Evolutionary conservation across 2,888 invertebrate species (phyloP).

Genomic region (Torymus auratus): DNA sequence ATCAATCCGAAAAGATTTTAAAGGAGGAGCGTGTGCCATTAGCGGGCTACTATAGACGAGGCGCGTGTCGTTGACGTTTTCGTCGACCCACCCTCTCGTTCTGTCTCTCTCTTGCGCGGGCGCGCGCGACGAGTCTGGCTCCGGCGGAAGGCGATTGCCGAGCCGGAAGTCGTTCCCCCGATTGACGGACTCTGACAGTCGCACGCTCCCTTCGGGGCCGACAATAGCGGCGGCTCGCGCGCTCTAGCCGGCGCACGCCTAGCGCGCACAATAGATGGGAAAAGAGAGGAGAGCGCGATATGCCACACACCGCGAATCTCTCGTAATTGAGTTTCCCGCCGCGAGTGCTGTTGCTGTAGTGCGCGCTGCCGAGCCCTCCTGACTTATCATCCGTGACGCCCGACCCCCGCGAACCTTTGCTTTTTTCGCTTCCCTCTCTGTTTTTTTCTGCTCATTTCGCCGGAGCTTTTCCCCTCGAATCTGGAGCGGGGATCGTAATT

Average conservation of each 20-base stretch:
- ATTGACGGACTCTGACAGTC: conserved; percentile 55
- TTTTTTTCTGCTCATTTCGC: conserved; percentile 26
- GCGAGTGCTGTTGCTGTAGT: background rate
- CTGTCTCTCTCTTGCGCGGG: background rate
- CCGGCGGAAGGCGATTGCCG: conserved; percentile 42
- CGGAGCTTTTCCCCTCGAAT: background rate
- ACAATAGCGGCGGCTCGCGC: conserved; percentile 15
- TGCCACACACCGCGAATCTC: conserved; percentile 47
- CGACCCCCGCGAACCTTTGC: background rate
- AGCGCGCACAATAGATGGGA: conserved; percentile 43
- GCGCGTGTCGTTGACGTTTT: conserved; percentile 53
- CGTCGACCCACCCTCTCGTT: background rate
- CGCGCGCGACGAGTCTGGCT: background rate
- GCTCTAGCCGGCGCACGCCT: background rate
- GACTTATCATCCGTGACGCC: conserved; percentile 53
- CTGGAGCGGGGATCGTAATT: conserved; percentile 21
- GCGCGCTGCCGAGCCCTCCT: conserved; percentile 24
- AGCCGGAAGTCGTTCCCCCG: conserved; percentile 50
- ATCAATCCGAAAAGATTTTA: conserved; percentile 33
- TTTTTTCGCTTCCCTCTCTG: conserved; percentile 2
- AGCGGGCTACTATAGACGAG: conserved; percentile 10
- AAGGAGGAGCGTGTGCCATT: conserved; percentile 19
- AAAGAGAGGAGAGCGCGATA: conserved; percentile 25
- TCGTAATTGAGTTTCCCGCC: conserved; percentile 53
- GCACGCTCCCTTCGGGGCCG: conserved; percentile 46